Percentiles rank a stretch among this genome's conserved stretches.
Evolutionary conservation across 2,797 vertebrate species (phyloP).

Genomic region (Smutsia gigantea): DNA sequence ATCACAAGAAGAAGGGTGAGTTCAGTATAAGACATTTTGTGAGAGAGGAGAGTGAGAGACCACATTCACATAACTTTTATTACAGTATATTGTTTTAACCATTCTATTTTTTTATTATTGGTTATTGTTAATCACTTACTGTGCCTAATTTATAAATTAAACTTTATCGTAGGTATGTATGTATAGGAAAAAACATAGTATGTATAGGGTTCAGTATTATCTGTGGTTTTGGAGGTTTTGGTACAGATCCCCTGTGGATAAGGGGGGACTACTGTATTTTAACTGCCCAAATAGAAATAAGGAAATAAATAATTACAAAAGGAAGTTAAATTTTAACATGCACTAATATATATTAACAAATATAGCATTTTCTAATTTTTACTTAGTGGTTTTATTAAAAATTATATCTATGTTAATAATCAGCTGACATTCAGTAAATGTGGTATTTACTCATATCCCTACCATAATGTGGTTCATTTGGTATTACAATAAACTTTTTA

Average conservation of each 20-base stretch:
- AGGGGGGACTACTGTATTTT: neutral
- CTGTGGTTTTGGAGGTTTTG: neutral
- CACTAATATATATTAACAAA: neutral
- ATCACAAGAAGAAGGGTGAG: neutral
- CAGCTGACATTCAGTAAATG: slow-evolving; percentile 38
- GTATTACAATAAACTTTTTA: slow-evolving; percentile 31
- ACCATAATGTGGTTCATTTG: neutral
- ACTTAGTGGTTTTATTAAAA: slow-evolving; percentile 43
- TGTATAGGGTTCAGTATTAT: neutral
- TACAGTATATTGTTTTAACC: neutral
- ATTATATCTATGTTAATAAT: slow-evolving; percentile 6
- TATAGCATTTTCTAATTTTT: slow-evolving; percentile 48
- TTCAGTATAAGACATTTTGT: neutral
- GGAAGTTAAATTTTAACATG: neutral
- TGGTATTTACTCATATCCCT: slow-evolving; percentile 46
- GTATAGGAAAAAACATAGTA: neutral
- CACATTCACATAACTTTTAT: neutral
- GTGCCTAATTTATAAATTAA: neutral
- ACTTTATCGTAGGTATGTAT: neutral
- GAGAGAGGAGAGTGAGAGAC: neutral
- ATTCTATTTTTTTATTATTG: neutral
- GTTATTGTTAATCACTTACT: neutral
- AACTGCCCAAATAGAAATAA: neutral
- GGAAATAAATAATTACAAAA: slow-evolving; percentile 42
- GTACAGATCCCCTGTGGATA: neutral